Evolutionary conservation across 1,140 invertebrate genomes (phyloP), one percentile per base, ranked within the genome.

Genomic region (Formica exsecta): DNA sequence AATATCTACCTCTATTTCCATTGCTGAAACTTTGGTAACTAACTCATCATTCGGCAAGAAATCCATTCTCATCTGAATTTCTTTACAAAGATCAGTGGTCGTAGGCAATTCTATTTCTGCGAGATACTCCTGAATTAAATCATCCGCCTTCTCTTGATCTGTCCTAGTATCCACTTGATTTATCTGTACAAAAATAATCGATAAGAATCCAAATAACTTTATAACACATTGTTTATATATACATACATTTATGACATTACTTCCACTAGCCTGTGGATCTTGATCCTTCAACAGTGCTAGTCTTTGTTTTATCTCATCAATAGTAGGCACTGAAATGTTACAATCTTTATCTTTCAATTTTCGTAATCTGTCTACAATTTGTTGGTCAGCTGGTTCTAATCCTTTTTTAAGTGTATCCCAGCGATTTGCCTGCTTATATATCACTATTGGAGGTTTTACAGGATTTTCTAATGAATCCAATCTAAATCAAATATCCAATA

Each of bases 381-480:
- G 90, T 68, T 94, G 94, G 90, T 95, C 94, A 5, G 66, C 92
- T 3, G 93, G 93, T 9, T 95, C 94, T 75, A 95, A 86, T 6
- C 93, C 94, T 36, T 36, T 87, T 86, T 93, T 94, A 16, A 95
- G 91, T 70, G 91, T 92, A 25, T 95, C 94, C 92, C 93, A 94
- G 22, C 88, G 92, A 74, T 74, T 92, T 19, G 71, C 68, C 19
- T 91, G 92, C 62, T 92, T 93, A 22, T 95, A 95, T 83, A 95
- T 94, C 5, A 93, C 91, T 73, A 95, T 95, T 41, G 95, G 94
- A 65, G 94, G 93, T 81, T 93, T 95, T 16, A 89, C 86, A 48
- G 94, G 94, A 91, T 94, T 95, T 85, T 95, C 94, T 51, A 95
- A 87, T 1, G 88, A 92, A 36, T 95, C 92, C 51, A 95, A 62